Percentiles rank a stretch among this genome's conserved stretches.
Conservation (phyloP, 2,113 vertebrate species). For the Garra rufa region DNA sequence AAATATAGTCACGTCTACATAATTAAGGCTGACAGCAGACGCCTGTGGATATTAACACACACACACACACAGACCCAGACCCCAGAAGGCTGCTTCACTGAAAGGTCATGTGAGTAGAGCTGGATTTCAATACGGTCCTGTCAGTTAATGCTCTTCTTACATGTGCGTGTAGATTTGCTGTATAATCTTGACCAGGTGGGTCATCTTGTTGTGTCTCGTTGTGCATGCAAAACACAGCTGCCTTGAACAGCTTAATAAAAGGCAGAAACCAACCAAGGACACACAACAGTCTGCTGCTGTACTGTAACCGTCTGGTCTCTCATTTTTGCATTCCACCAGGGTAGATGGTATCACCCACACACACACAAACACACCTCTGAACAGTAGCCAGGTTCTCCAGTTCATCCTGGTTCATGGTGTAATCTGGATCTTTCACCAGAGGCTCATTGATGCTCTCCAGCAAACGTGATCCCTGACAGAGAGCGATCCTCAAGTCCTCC, state of each 20-base stretch:
- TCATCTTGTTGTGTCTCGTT: neutral
- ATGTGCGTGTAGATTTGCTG: slow-evolving; percentile 18
- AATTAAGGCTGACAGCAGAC: neutral
- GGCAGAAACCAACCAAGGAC: neutral
- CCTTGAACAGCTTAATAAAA: slow-evolving; percentile 8
- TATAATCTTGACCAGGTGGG: slow-evolving; percentile 20
- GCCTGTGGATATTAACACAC: slow-evolving; percentile 8
- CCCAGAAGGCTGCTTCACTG: neutral
- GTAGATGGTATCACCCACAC: neutral
- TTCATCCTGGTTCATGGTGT: slow-evolving; percentile 87
- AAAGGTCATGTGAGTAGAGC: neutral
- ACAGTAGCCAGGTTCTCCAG: slow-evolving; percentile 89
- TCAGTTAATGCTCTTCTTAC: neutral
- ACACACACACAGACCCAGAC: neutral
- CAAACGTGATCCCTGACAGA: slow-evolving; percentile 82
- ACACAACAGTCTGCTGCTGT: neutral
- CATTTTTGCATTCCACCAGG: neutral
- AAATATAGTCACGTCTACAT: neutral
- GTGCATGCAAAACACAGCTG: slow-evolving; percentile 13
- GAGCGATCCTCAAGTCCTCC: slow-evolving; percentile 86
- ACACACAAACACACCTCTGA: slow-evolving; percentile 79
- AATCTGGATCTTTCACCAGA: slow-evolving; percentile 79
- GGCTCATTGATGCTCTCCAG: slow-evolving; percentile 86
- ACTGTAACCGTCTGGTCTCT: neutral
- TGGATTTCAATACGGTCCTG: neutral